Evolutionary conservation across 1,140 invertebrate genomes (phyloP).

Genomic region (Heliconius hewitsoni): DNA sequence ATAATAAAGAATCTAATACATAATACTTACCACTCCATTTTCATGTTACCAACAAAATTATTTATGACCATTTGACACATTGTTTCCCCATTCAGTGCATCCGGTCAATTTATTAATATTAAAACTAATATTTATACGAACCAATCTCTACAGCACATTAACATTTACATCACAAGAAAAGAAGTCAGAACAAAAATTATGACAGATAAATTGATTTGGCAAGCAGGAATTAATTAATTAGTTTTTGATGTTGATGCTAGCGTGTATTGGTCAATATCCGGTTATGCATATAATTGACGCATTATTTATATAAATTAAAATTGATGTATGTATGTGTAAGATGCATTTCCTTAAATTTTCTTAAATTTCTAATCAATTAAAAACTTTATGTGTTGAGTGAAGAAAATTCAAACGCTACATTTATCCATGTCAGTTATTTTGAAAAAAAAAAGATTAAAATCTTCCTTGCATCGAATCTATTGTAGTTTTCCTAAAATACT

Average conservation of each 20-base stretch:
- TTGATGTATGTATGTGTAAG: neutral
- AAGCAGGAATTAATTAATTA: slow-evolving; percentile 30
- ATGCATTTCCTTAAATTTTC: neutral
- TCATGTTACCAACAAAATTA: neutral
- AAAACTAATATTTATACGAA: slow-evolving; percentile 13
- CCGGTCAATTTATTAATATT: slow-evolving; percentile 12
- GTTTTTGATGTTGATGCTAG: slow-evolving; percentile 23
- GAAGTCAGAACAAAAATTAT: slow-evolving; percentile 28
- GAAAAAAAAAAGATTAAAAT: too few relatives aligned
- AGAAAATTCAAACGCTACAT: too few relatives aligned
- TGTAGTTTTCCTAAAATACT: too few relatives aligned
- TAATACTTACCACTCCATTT: neutral
- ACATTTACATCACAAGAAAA: slow-evolving; percentile 20
- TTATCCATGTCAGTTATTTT: too few relatives aligned
- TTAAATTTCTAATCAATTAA: too few relatives aligned
- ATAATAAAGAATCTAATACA: neutral
- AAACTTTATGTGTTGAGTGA: too few relatives aligned
- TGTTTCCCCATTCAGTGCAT: neutral
- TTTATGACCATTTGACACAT: neutral
- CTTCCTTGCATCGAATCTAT: too few relatives aligned
- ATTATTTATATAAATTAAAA: slow-evolving; percentile 30
- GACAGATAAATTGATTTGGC: slow-evolving; percentile 33
- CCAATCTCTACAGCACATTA: slow-evolving; percentile 14
- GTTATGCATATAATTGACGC: slow-evolving; percentile 21
- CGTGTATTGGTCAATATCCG: slow-evolving; percentile 18